These are phyloP conservation scores for Teleogryllus occipitalis DNA, from an alignment of 1,140 invertebrate genomes.

Conservation along the genomic window DNA sequence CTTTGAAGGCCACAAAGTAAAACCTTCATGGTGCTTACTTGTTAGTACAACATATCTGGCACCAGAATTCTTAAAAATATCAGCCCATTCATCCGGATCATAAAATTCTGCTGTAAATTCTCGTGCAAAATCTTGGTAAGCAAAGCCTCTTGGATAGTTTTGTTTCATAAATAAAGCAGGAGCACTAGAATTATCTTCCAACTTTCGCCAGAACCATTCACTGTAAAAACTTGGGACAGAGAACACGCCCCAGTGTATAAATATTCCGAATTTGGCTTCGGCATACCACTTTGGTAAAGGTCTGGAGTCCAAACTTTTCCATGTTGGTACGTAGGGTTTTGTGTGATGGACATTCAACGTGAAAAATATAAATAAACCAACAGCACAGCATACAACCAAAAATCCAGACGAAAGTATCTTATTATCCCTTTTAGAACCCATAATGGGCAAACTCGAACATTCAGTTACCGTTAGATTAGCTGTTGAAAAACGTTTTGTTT, in stretches of 20 bases:
- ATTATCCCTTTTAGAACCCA: no score
- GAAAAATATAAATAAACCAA: no score
- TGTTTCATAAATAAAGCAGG: neutral
- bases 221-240: constrained; percentile 75
- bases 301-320: constrained; percentile 75
- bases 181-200: constrained; percentile 47
- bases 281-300: constrained; percentile 84
- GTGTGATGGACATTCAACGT: no score
- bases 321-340: constrained; percentile 44
- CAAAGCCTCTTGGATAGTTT: neutral
- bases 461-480: no score
- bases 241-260: constrained; percentile 89
- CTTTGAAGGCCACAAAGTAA: constrained; percentile 78
- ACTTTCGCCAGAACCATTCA: constrained; percentile 84
- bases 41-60: constrained; percentile 61
- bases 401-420: no score
- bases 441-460: no score
- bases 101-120: neutral
- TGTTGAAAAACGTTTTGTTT: no score
- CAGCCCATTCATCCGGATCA: neutral
- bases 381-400: no score
- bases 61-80: neutral
- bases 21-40: constrained; percentile 92
- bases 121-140: neutral
- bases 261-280: constrained; percentile 82